These are phyloP conservation scores for Stegodyphus mimosarum DNA, from an alignment of 1,140 invertebrate species.

Conservation along the genomic window DNA sequence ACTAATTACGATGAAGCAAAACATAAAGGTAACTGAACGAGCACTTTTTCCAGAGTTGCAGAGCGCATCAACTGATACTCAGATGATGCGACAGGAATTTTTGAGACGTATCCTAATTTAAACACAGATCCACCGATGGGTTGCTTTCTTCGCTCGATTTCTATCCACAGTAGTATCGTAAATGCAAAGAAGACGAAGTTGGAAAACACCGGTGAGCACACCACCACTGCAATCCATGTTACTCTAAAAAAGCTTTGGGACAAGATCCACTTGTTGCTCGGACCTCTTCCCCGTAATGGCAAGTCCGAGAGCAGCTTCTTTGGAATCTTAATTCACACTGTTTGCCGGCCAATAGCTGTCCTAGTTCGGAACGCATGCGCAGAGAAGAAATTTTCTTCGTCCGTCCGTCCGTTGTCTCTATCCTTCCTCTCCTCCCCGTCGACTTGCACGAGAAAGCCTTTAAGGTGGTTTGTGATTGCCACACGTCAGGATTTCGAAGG, in stretches of 20 bases:
- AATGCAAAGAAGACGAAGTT: neutral
- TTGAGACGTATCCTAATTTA: neutral
- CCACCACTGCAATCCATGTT: conserved; percentile 20
- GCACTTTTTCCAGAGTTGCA: neutral
- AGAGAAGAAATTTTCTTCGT: neutral
- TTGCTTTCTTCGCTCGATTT: conserved; percentile 3
- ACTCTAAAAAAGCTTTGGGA: neutral
- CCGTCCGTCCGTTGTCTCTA: conserved; percentile 6
- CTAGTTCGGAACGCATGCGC: conserved; percentile 50
- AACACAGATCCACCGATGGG: conserved; percentile 18
- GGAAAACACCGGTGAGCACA: neutral
- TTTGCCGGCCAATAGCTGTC: conserved; percentile 45
- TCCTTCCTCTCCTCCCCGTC: conserved; percentile 17
- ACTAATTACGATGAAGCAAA: neutral
- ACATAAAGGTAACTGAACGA: neutral
- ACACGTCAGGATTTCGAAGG: conserved; percentile 31
- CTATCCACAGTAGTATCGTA: conserved; percentile 15
- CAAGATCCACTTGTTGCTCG: conserved; percentile 22
- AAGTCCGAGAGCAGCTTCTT: conserved; percentile 35
- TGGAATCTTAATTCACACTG: conserved; percentile 49
- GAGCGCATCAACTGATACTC: neutral
- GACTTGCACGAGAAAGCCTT: conserved; percentile 22
- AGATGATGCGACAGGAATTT: neutral
- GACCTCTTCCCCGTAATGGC: conserved; percentile 22
- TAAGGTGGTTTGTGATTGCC: conserved; percentile 35